Evolutionary conservation across 2,888 invertebrate genomes (phyloP).

Genomic region (Ectropis crepuscularia): DNA sequence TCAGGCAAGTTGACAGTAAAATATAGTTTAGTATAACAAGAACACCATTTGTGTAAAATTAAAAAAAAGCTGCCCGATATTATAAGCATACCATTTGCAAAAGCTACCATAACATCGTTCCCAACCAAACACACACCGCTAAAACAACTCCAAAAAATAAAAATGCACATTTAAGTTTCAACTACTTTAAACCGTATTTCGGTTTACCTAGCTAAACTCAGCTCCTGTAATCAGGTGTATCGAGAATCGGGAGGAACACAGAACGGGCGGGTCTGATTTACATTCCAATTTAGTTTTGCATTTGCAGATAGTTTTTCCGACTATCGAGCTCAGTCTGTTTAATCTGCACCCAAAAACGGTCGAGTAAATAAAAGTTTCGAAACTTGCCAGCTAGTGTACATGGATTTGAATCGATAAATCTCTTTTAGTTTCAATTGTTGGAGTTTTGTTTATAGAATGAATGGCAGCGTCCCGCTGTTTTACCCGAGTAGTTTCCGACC

Average conservation of each 20-base stretch:
- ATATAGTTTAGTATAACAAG: too few species aligned
- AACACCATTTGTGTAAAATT: too few species aligned
- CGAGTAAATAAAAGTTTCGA: slow-evolving; percentile 38
- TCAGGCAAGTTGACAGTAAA: too few species aligned
- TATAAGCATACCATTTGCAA: too few species aligned
- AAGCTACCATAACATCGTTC: too few species aligned
- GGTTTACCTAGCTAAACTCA: slow-evolving; percentile 20
- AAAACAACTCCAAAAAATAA: too few species aligned
- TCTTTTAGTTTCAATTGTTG: slow-evolving; percentile 14
- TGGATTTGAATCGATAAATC: slow-evolving; percentile 14
- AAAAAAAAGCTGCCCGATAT: too few species aligned
- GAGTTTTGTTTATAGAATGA: background rate
- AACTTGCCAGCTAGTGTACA: slow-evolving; percentile 25
- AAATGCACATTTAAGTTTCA: too few species aligned
- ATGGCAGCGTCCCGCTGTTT: too few species aligned
- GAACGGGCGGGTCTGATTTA: slow-evolving; percentile 75
- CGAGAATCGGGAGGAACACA: slow-evolving; percentile 62
- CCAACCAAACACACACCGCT: too few species aligned
- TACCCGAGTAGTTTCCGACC: too few species aligned
- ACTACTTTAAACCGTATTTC: too few species aligned
- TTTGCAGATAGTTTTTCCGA: slow-evolving; percentile 64
- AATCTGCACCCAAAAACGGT: slow-evolving; percentile 39
- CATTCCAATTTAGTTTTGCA: slow-evolving; percentile 75
- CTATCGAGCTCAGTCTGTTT: slow-evolving; percentile 50
- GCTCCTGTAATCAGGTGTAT: slow-evolving; percentile 73